Conservation (phyloP, 2,888 invertebrate species). For the Ommatoiulus sabulosus region DNA sequence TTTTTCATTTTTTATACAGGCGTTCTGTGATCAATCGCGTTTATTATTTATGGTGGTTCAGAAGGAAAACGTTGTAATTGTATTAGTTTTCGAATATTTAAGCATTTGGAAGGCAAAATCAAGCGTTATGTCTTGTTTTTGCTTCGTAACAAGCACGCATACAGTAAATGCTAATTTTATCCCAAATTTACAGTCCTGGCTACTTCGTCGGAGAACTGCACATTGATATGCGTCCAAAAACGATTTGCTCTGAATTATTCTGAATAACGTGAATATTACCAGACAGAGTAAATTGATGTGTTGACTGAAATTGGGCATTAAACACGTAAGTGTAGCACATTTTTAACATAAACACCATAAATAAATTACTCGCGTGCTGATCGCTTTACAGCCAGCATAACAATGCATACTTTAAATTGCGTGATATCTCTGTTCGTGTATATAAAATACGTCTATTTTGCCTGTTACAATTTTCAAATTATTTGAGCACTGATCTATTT, state of each 20-base stretch:
- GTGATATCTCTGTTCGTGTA: no score
- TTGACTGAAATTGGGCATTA: not conserved
- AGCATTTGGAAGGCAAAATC: no score
- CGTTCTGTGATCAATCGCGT: no score
- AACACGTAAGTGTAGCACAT: not conserved
- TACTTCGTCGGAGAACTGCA: not conserved
- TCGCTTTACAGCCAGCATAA: not conserved
- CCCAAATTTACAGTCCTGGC: not conserved
- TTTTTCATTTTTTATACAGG: no score
- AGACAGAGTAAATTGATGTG: not conserved
- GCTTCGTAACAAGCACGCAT: not conserved
- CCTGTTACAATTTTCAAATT: no score
- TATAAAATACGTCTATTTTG: no score
- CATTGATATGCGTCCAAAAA: not conserved
- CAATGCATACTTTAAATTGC: not conserved
- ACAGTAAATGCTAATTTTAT: not conserved
- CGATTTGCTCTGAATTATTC: not conserved
- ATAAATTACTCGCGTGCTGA: not conserved
- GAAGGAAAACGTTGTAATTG: no score
- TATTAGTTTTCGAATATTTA: no score
- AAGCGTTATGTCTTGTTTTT: no score
- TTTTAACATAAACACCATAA: not conserved
- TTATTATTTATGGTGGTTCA: no score
- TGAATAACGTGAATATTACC: not conserved
- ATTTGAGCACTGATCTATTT: no score